Percentiles rank a stretch among this genome's conserved stretches.
Evolutionary conservation across 64 coral and sea anemone genomes (phyloP).

Genomic region (Pachyseris speciosa): DNA sequence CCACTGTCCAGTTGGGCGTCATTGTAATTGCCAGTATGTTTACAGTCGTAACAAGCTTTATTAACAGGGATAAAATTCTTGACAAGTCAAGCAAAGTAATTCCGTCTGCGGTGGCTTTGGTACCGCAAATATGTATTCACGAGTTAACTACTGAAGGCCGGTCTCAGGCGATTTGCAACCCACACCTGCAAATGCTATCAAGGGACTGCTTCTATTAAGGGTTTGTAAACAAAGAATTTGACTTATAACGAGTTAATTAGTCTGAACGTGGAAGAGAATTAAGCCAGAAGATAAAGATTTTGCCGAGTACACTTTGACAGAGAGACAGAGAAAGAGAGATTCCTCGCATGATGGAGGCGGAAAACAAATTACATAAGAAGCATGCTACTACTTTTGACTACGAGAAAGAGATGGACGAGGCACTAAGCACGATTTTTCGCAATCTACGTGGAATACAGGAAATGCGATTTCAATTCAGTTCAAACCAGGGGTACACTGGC

Average conservation of each 20-base stretch:
- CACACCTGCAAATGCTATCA: neutral
- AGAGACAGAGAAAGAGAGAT: neutral
- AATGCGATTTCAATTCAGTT: neutral
- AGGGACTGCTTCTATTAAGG: neutral
- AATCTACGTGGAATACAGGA: conserved; percentile 36
- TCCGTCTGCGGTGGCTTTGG: neutral
- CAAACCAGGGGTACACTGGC: neutral
- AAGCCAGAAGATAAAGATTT: neutral
- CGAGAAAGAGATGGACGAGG: conserved; percentile 15
- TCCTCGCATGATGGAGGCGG: neutral
- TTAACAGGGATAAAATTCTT: neutral
- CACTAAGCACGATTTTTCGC: conserved; percentile 10
- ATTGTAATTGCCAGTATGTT: neutral
- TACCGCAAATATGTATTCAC: neutral
- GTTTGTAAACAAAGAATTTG: neutral
- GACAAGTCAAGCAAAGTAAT: neutral
- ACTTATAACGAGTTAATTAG: neutral
- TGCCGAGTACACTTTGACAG: neutral
- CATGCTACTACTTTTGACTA: neutral
- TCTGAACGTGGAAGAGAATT: neutral
- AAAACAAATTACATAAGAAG: neutral
- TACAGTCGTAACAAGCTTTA: neutral
- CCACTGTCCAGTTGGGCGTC: neutral
- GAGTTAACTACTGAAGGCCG: too few relatives aligned
- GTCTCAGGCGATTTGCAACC: neutral